Evolutionary conservation across 2,113 vertebrate genomes (phyloP).

Genomic region (Pampusana beccarii): DNA sequence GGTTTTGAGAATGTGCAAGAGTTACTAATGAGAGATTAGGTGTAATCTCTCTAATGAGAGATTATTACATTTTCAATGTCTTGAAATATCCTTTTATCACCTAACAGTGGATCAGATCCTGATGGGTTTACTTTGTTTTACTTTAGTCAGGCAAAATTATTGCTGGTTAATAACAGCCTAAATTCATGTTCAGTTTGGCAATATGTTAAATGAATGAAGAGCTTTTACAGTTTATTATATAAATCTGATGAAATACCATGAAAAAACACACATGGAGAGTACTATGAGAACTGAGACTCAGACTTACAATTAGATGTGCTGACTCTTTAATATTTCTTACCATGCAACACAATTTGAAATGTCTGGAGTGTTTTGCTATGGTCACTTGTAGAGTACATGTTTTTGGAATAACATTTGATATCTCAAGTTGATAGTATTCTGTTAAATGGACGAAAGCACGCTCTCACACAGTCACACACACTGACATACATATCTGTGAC

Average conservation of each 20-base stretch:
- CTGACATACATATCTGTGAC: neutral
- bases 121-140: neutral
- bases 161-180: neutral
- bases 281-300: neutral
- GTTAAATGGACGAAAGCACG: neutral
- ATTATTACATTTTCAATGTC: neutral
- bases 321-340: neutral
- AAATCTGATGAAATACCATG: neutral
- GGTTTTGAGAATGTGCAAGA: neutral
- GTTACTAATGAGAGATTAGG: neutral
- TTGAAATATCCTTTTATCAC: neutral
- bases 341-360: neutral
- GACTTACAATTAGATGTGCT: neutral
- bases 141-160: neutral
- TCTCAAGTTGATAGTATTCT: neutral
- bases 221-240: neutral
- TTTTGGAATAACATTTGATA: neutral
- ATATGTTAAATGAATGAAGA: neutral
- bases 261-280: neutral
- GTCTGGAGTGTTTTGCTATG: neutral
- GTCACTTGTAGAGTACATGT: neutral
- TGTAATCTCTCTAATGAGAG: neutral
- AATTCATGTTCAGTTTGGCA: neutral
- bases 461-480: neutral
- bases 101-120: neutral